A percentile compares a stretch with the other conserved stretches of the same genome.
phyloP scores from a whole-genome alignment of 1,140 invertebrate genomes.

The Sminthurinus signatus region DNA sequence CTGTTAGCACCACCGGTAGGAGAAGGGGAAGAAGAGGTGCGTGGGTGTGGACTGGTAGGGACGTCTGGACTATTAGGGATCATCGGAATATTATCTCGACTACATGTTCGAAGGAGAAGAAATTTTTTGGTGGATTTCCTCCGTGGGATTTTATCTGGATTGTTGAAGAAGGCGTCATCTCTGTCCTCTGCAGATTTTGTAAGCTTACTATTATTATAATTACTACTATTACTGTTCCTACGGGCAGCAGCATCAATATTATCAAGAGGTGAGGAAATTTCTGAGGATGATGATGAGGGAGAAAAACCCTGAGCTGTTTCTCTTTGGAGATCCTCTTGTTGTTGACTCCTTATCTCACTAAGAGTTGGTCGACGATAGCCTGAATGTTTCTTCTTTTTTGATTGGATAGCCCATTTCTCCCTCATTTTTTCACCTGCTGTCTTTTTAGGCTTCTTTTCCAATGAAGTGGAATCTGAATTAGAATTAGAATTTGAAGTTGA shows the following conservation, averaged over 20 bases:
- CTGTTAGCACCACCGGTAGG: no score
- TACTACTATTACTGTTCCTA: background rate
- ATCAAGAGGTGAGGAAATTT: no score
- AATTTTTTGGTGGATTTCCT: constrained; percentile 11
- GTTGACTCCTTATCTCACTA: constrained; percentile 28
- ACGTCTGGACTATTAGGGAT: background rate
- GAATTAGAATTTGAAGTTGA: constrained; percentile 3
- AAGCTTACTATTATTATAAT: background rate
- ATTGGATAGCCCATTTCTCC: constrained; percentile 41
- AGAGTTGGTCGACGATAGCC: constrained; percentile 33
- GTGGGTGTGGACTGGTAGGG: background rate
- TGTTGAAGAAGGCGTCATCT: background rate
- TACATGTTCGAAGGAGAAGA: background rate
- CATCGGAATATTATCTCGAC: background rate
- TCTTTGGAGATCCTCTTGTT: constrained; percentile 20
- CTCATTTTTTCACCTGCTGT: constrained; percentile 40
- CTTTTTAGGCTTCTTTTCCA: constrained; percentile 31
- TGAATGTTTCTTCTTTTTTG: constrained; percentile 34
- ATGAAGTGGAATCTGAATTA: no score
- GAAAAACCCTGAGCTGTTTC: constrained; percentile 44
- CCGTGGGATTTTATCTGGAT: constrained; percentile 7
- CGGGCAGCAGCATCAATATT: no score
- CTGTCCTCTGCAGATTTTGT: background rate
- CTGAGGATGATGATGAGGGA: constrained; percentile 36
- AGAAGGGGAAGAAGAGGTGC: background rate